Base-by-base conservation (phyloP, 2,797 vertebrate species). In the Heliangelus exortis region DNA sequence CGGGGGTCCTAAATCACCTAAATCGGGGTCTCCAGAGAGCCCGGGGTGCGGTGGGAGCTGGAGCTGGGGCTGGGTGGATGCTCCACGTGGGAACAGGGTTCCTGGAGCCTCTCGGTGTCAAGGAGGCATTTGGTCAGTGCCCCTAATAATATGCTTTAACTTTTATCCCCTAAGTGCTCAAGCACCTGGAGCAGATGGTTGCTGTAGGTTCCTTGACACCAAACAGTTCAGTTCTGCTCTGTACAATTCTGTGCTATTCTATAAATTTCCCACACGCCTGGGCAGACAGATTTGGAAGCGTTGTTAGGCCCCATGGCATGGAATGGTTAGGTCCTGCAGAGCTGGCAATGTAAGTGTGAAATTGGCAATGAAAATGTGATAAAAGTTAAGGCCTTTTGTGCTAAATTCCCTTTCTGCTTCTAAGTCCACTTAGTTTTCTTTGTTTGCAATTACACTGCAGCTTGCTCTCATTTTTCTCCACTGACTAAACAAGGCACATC, bases 1-100 rank as follows among this genome's bases (percentile, higher is more conserved):
- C 34, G 34, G 34, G 34, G 4, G 15, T 13, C 43, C 34, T 51
- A 8, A 45, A 10, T 17, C 29, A 39, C 39, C 62, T 2, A 10
- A 14, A 1, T 7, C 6, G 4, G 34, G 18, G 26, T 5, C 69
- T 50, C 18, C 48, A 2, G 2, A 22, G 28, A 50, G 43, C 23
- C 45, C 7, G 3, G 19, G 29, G 6, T 7, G 14, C 50, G 5
- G 10, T 8, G 1, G 7, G 8, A 6, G 33, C 28, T 9, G 4
- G 8, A 13, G 33, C 23, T 18, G 25, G 45, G 45, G 21, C 43
- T 16, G 15, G 19, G 43, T 7, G 43, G 19, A 17, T 45, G 19
- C 43, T 19, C 43, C 16, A 45, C 43, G 45, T 47, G 20, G 47
- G 47, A 20, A 50, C 48, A 50, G 21, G 8, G 10, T 36, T 61